A percentile compares a stretch with the other conserved stretches of the same genome.
Evolutionary conservation across 2,888 invertebrate genomes (phyloP).

Genomic region (Byasa hedistus): DNA sequence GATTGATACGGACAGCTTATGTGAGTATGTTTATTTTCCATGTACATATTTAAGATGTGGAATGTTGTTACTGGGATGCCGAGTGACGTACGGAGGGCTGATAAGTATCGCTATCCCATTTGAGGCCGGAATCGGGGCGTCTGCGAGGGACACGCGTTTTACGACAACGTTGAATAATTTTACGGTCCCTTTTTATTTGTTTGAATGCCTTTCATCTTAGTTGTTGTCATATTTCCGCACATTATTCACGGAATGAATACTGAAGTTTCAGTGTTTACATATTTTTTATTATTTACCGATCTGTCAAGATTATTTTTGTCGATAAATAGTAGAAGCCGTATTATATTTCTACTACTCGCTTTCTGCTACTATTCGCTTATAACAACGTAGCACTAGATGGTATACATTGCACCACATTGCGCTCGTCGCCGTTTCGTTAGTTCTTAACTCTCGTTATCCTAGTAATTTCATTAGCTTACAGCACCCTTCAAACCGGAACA

Average conservation of each 20-base stretch:
- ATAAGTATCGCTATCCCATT: background rate
- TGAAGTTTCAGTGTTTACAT: too few species aligned
- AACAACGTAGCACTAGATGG: too few species aligned
- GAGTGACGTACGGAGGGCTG: constrained; percentile 1
- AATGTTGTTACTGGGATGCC: background rate
- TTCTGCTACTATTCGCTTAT: too few species aligned
- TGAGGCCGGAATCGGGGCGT: background rate
- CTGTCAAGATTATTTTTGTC: too few species aligned
- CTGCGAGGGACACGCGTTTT: background rate
- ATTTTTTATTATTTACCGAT: too few species aligned
- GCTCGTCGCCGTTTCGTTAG: too few species aligned
- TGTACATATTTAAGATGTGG: background rate
- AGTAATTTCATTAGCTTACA: too few species aligned
- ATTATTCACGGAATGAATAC: background rate
- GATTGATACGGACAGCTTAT: background rate
- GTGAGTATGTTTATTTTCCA: background rate
- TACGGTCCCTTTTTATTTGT: background rate
- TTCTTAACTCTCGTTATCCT: too few species aligned
- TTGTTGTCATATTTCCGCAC: background rate
- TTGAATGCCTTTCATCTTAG: background rate
- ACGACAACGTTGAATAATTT: constrained; percentile 2
- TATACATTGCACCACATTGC: too few species aligned
- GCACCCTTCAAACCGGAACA: too few species aligned
- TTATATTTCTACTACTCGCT: too few species aligned
- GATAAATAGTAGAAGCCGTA: too few species aligned